Evolutionary conservation across 2,797 vertebrate genomes (phyloP).

Genomic region (Danio choprae): DNA sequence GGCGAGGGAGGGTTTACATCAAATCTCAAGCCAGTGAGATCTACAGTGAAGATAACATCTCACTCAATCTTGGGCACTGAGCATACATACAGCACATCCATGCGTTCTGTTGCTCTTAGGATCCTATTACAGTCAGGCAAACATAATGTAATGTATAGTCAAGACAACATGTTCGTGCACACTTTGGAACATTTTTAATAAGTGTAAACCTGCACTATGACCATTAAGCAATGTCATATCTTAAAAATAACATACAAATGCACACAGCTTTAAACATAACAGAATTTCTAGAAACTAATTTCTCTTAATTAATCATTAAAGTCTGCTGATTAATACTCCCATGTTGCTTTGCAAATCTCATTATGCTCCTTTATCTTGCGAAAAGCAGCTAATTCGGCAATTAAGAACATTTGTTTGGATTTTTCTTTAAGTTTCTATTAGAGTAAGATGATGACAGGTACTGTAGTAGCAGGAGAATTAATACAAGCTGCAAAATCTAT

Average conservation of each 20-base stretch:
- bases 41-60: constrained; percentile 39
- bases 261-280: background rate
- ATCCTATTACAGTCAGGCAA: constrained; percentile 23
- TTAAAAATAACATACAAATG: background rate
- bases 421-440: background rate
- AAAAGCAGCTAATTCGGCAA: constrained; percentile 10
- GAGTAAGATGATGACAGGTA: constrained; percentile 23
- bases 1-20: constrained; percentile 24
- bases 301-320: background rate
- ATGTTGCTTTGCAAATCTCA: constrained; percentile 7
- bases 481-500: constrained; percentile 43
- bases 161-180: background rate
- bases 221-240: background rate
- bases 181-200: background rate
- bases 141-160: constrained; percentile 11
- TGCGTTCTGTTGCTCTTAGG: constrained; percentile 5
- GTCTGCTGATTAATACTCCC: background rate
- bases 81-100: background rate
- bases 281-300: background rate
- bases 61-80: constrained; percentile 2
- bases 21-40: constrained; percentile 47
- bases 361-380: background rate
- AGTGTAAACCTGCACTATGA: background rate
- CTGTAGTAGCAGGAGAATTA: constrained; percentile 18
- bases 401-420: background rate